Conservation (phyloP, 2,797 vertebrate species). For the Sebastes aleutianus region DNA sequence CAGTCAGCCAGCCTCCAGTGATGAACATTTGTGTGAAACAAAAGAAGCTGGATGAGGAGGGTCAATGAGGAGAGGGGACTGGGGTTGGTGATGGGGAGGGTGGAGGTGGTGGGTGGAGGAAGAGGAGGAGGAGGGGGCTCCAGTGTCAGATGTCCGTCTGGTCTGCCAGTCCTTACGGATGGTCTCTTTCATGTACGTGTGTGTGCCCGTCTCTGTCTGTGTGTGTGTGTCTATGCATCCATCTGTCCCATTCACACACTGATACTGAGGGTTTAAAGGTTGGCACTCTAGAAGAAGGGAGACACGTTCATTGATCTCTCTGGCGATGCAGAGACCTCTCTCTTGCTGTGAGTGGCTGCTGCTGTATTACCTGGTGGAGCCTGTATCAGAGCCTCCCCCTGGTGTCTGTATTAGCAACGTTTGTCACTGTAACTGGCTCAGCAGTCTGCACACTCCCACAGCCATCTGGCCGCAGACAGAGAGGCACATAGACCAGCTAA, state of each 20-base stretch:
- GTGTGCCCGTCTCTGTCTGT: not conserved
- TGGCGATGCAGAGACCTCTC: constrained; percentile 13
- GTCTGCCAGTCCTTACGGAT: constrained; percentile 10
- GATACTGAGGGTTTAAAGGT: constrained; percentile 46
- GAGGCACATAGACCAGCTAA: constrained; percentile 20
- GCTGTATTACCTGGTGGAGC: constrained; percentile 32
- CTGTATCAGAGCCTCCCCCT: constrained; percentile 33
- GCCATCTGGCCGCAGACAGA: constrained; percentile 66
- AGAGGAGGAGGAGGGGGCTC: not conserved
- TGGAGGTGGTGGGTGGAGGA: not conserved
- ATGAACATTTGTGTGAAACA: constrained; percentile 58
- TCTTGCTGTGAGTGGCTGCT: constrained; percentile 16
- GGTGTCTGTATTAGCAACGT: constrained; percentile 32
- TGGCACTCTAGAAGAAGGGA: constrained; percentile 34
- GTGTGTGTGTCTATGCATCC: constrained; percentile 2
- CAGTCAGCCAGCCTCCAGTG: constrained; percentile 50
- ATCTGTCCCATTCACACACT: constrained; percentile 35
- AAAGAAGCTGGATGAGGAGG: constrained; percentile 46
- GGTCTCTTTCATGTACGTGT: constrained; percentile 49
- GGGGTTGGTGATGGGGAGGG: constrained; percentile 5
- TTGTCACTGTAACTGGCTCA: constrained; percentile 50
- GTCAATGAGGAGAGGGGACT: constrained; percentile 41
- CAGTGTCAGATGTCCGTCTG: constrained; percentile 67
- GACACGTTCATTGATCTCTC: constrained; percentile 53
- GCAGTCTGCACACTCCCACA: constrained; percentile 64